Base-by-base conservation (phyloP, 2,113 vertebrate species). In the Macrotus californicus region DNA sequence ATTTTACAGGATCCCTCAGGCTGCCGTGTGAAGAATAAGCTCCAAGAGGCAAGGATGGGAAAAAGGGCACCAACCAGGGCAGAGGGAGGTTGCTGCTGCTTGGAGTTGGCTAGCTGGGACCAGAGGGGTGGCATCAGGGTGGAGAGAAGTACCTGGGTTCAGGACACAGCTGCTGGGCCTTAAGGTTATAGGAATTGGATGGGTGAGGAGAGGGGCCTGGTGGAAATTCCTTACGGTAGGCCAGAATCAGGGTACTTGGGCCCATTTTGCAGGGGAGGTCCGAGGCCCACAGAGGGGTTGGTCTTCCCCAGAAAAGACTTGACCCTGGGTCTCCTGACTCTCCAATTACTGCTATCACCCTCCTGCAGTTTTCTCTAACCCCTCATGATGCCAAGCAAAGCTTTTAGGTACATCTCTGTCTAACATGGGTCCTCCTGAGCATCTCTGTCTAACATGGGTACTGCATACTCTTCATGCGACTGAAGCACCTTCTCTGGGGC, bases 191-290 rank as follows among this genome's bases (percentile, higher is more conserved):
- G 50, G 66, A 50, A 52, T 5, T 56, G 41, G 70, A 24, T 31
- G 9, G 7, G 41, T 34, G 16, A 56, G 64, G 22, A 11, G 6
- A 21, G 3, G 73, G 34, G 8, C 61, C 22, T 52, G 52, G 56
- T 24, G 69, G 31, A 50, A 77, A 46, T 1, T 43, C 31, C 31
- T 22, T 6, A 9, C 31, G 46, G 10, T 24, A 64, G 50, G 29
- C 14, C 13, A 89, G 75, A 46, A 39, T 64, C 21, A 5, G 11
- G 10, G 46, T 21, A 48, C 72, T 29, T 19, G 34, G 46, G 19
- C 50, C 36, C 34, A 39, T 80, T 87, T 73, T 93, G 36, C 46
- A 41, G 50, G 76, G 31, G 31, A 93, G 48, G 52, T 48, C 36
- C 14, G 43, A 76, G 61, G 34, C 21, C 26, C 21, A 13, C 29